These are phyloP conservation scores for Peromyscus nudipes DNA, from an alignment of 2,797 vertebrate genomes.

Conservation along the genomic window DNA sequence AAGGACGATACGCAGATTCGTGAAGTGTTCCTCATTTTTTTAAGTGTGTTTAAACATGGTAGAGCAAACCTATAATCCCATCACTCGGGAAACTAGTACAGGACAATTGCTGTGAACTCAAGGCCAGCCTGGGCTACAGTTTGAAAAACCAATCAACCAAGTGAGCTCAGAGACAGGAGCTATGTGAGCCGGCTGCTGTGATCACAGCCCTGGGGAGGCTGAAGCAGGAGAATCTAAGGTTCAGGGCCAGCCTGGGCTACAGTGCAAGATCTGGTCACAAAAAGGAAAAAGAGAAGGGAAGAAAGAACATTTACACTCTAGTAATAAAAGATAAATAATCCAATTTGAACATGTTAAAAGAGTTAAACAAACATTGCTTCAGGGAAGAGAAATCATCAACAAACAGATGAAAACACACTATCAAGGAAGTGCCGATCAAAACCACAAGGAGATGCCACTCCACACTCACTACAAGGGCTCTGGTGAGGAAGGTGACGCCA, in stretches of 20 bases:
- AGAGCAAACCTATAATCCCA: not conserved
- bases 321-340: not conserved
- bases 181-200: not conserved
- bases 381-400: not conserved
- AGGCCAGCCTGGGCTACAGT: not conserved
- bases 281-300: no score
- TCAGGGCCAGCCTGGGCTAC: not conserved
- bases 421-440: not conserved
- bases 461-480: not conserved
- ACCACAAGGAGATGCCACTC: not conserved
- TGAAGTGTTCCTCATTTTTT: not conserved
- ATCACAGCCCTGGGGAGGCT: not conserved
- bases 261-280: not conserved
- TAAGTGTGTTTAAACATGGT: not conserved
- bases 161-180: not conserved
- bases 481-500: not conserved
- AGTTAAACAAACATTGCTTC: not conserved
- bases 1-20: not conserved
- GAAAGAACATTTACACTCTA: not conserved
- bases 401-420: not conserved
- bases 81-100: not conserved
- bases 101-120: not conserved
- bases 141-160: not conserved
- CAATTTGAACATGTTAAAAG: conserved; percentile 36
- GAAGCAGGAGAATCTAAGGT: not conserved